A percentile compares a stretch with the other conserved stretches of the same genome.
phyloP scores from a whole-genome alignment of 2,113 vertebrate species.

The Phasianus colchicus region DNA sequence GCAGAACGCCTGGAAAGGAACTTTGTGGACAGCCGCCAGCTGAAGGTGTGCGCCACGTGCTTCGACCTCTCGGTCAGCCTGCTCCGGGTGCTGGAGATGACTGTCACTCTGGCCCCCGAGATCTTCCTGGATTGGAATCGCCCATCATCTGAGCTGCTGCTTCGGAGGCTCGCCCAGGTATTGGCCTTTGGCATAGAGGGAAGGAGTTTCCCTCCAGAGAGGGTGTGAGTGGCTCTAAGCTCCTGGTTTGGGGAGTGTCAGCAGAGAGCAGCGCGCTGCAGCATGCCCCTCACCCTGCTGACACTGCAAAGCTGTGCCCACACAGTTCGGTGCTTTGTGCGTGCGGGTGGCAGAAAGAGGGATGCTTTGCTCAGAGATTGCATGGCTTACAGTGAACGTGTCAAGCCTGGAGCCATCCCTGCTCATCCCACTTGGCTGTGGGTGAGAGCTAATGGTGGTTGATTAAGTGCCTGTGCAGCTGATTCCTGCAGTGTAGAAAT shows the following conservation, averaged over 20 bases:
- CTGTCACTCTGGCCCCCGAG: conserved; percentile 91
- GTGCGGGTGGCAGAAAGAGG: background rate
- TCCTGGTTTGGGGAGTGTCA: background rate
- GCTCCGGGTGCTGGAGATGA: conserved; percentile 97
- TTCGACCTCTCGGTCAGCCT: conserved; percentile 98
- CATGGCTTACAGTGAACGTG: background rate
- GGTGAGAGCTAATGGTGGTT: background rate
- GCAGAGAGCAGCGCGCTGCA: background rate
- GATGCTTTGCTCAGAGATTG: background rate
- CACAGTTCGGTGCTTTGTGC: background rate
- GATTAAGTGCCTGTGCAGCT: background rate
- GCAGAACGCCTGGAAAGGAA: conserved; percentile 96
- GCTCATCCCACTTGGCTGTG: background rate
- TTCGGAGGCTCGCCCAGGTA: conserved; percentile 95
- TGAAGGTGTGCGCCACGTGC: conserved; percentile 98
- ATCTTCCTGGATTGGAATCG: conserved; percentile 95
- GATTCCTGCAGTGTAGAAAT: conserved; percentile 1
- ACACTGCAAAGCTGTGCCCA: background rate
- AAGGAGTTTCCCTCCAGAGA: background rate
- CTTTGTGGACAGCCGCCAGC: conserved; percentile 96
- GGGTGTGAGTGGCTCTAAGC: background rate
- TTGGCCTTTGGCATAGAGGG: accelerated
- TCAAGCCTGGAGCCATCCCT: background rate
- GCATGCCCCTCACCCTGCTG: background rate
- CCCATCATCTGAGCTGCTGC: conserved; percentile 92